Conservation (phyloP, 2,113 vertebrate genomes). For the Morone saxatilis region DNA sequence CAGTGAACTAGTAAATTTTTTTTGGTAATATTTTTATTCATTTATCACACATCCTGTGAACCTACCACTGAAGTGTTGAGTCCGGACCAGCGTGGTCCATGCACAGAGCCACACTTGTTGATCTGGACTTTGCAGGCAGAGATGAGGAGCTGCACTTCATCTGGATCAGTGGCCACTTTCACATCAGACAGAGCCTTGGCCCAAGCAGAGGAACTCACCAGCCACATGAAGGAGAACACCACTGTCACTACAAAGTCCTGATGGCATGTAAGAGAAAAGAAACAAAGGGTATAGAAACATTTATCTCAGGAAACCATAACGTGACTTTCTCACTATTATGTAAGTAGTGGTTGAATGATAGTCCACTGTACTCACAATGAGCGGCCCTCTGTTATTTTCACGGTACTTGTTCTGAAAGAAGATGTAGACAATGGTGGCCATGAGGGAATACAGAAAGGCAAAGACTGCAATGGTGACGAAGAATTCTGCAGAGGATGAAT, state of each 20-base stretch:
- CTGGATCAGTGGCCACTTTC: constrained; percentile 93
- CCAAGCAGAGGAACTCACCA: constrained; percentile 97
- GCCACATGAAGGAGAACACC: constrained; percentile 98
- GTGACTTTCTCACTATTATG: not conserved
- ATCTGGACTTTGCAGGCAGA: constrained; percentile 93
- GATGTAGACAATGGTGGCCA: constrained; percentile 94
- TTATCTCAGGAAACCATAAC: not conserved
- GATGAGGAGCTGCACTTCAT: constrained; percentile 92
- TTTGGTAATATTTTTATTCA: not conserved
- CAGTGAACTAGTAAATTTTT: not conserved
- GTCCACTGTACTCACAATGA: constrained; percentile 89
- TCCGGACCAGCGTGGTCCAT: constrained; percentile 94
- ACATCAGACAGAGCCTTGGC: constrained; percentile 98
- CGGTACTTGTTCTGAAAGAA: constrained; percentile 97
- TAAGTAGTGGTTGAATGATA: not conserved
- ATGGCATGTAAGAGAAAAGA: constrained; percentile 23
- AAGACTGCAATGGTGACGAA: constrained; percentile 98
- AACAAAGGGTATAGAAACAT: constrained; percentile 20
- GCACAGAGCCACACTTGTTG: constrained; percentile 92
- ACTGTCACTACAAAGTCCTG: constrained; percentile 98
- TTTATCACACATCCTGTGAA: constrained; percentile 28
- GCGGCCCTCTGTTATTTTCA: constrained; percentile 94
- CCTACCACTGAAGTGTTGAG: constrained; percentile 97
- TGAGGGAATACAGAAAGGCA: constrained; percentile 95
- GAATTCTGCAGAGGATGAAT: constrained; percentile 97